Base-by-base conservation (phyloP, 2,797 vertebrate genomes). In the Philypnodon macrostomus region DNA sequence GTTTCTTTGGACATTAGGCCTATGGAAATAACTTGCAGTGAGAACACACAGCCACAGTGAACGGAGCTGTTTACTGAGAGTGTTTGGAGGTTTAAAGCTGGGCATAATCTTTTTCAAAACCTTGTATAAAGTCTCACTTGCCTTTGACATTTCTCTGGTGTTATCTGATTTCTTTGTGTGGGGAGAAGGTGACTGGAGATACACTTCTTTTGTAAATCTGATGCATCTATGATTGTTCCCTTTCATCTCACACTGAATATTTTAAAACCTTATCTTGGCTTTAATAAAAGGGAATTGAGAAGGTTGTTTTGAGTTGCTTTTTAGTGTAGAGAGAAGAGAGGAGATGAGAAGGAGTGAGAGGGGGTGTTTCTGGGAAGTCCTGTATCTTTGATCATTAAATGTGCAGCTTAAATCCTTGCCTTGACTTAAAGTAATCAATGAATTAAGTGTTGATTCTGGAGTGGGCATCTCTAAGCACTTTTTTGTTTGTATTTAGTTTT, bases 281-380 rank as follows among this genome's bases (percentile, higher is more conserved):
- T 55, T 24, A 62, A 69, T 53, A 44, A 64, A 39, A 65, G 34
- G 12, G 11, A 29, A 15, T 21, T n/a, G 14, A 21, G 7, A 37
- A 27, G 26, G 37, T 44, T 35, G 8, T 18, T 57, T 47, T 33
- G 27, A 41, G n/a, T 26, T 63, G 12, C 29, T 30, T 18, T n/a
- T 18, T 6, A 16, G n/a, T n/a, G n/a, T n/a, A n/a, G n/a, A n/a
- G n/a, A n/a, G n/a, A 16, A 2, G 15, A 29, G 10, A 10, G 45
- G 40, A 13, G 47, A 63, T 11, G 39, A 60, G 18, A 10, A 61
- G 13, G 35, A 50, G 12, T 30, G 70, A 53, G 55, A 65, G 46
- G 35, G 49, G 53, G 52, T 75, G 71, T 86, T 79, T 71, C 53
- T 65, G 55, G 62, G 33, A 61, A 54, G 40, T 66, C 59, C 13